phyloP scores from a whole-genome alignment of 2,113 vertebrate species.

The Pandion haliaetus region DNA sequence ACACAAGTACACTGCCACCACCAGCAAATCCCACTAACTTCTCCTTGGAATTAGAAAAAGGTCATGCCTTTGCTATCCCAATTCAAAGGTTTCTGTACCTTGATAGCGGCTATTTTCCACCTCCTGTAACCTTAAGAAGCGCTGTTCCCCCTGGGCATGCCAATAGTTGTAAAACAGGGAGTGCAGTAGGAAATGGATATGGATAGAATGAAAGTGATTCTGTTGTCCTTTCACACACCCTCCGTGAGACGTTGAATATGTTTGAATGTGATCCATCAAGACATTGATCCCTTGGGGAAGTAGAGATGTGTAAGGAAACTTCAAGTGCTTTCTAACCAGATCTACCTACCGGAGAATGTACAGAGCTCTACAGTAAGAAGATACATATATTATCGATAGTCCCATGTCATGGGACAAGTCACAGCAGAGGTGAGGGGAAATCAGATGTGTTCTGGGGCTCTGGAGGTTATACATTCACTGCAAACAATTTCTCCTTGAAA shows the following conservation, averaged over 20 bases:
- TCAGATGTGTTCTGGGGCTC: slow-evolving; percentile 54
- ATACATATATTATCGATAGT: slow-evolving; percentile 57
- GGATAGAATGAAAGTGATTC: slow-evolving; percentile 73
- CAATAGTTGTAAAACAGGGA: slow-evolving; percentile 76
- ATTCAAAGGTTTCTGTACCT: slow-evolving; percentile 46
- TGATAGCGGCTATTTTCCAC: slow-evolving; percentile 36
- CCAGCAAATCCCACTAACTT: neutral
- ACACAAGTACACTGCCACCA: neutral
- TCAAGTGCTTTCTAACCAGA: slow-evolving; percentile 58
- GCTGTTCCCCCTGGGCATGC: slow-evolving; percentile 63
- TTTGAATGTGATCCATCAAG: slow-evolving; percentile 80
- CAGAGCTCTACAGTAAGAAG: slow-evolving; percentile 55
- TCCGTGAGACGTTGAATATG: slow-evolving; percentile 72
- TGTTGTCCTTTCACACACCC: slow-evolving; percentile 76
- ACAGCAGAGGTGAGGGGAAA: slow-evolving; percentile 59
- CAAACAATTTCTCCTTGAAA: slow-evolving; percentile 44
- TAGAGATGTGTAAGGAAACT: slow-evolving; percentile 62
- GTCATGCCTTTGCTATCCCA: neutral
- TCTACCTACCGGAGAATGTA: slow-evolving; percentile 20
- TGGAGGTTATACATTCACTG: slow-evolving; percentile 10
- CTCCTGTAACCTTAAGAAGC: slow-evolving; percentile 75
- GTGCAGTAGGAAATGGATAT: slow-evolving; percentile 74
- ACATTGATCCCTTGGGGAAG: slow-evolving; percentile 73
- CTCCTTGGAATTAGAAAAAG: neutral
- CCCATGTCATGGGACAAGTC: slow-evolving; percentile 41